A percentile compares a stretch with the other conserved stretches of the same genome.
Evolutionary conservation across 2,797 vertebrate genomes (phyloP).

Genomic region (Hafferia zeledoni): DNA sequence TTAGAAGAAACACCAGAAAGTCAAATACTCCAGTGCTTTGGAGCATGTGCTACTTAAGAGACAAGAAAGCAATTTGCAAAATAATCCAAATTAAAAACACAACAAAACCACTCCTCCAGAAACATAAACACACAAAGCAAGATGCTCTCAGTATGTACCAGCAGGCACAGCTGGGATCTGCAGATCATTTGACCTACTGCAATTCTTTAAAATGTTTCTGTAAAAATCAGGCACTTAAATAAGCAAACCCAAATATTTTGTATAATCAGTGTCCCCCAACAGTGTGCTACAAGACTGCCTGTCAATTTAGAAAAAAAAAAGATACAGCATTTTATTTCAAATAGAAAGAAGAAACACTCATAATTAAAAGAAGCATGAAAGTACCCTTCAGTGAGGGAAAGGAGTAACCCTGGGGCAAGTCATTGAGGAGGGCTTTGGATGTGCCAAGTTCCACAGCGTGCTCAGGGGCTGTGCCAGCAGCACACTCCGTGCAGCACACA

Average conservation of each 20-base stretch:
- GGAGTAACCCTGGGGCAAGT: constrained; percentile 18
- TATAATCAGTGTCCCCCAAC: neutral
- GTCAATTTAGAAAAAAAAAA: neutral
- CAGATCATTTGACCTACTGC: neutral
- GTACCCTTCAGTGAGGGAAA: neutral
- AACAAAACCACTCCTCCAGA: neutral
- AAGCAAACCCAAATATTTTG: constrained; percentile 22
- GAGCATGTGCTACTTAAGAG: neutral
- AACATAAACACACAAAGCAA: neutral
- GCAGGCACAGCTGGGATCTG: neutral
- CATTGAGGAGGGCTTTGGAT: neutral
- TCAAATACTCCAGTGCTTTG: neutral
- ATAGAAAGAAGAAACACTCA: neutral
- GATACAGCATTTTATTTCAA: neutral
- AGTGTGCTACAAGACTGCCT: neutral
- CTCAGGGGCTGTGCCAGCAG: neutral
- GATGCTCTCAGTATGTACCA: neutral
- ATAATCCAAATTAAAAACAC: neutral
- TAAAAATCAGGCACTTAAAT: neutral
- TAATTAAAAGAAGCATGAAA: constrained; percentile 6
- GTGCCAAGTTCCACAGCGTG: neutral
- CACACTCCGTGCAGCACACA: neutral
- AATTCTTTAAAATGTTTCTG: neutral
- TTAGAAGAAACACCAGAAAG: neutral
- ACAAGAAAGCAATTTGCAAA: neutral